phyloP scores from a whole-genome alignment of 2,113 vertebrate species.

The Pluvianellus socialis region DNA sequence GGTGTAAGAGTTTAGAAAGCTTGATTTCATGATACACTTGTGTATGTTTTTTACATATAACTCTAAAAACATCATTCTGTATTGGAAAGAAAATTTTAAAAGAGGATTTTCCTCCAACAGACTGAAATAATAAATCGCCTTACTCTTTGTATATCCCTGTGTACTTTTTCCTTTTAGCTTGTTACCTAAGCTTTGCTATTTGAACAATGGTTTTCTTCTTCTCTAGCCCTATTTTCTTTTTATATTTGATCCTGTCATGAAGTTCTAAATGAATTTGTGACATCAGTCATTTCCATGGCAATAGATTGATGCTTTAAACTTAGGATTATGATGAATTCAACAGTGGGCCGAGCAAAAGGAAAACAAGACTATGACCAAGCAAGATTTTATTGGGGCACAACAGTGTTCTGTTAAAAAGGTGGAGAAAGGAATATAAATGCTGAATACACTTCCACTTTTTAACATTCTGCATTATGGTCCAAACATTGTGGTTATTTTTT shows the following conservation, averaged over 20 bases:
- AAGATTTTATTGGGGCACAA: background rate
- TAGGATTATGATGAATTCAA: background rate
- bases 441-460: background rate
- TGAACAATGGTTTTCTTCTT: background rate
- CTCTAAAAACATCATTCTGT: background rate
- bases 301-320: background rate
- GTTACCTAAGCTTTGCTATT: background rate
- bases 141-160: background rate
- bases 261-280: background rate
- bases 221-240: background rate
- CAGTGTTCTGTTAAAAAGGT: background rate
- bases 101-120: background rate
- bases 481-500: background rate
- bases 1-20: background rate
- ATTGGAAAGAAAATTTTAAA: background rate
- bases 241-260: background rate
- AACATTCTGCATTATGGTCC: background rate
- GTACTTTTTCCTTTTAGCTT: background rate
- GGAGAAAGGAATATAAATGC: background rate
- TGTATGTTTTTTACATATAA: background rate
- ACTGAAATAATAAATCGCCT: background rate
- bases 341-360: background rate
- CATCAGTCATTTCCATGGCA: background rate
- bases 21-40: background rate
- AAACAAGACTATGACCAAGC: background rate